Percentiles rank a stretch among this genome's conserved stretches.
Conservation (phyloP, 2,888 invertebrate genomes). For the Cheilosia urbana region DNA sequence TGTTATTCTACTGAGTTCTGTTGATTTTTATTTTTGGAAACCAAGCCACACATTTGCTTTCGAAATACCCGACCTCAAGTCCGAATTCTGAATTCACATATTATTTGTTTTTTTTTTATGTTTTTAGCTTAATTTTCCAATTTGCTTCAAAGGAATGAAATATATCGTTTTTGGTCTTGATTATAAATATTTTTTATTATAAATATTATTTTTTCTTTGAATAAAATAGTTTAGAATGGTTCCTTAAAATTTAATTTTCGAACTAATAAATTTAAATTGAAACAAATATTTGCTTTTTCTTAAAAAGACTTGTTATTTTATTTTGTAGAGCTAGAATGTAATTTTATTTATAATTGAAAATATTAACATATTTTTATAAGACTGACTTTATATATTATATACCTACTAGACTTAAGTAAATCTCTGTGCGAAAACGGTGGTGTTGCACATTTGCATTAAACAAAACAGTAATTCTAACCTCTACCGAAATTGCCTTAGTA, state of each 20-base stretch:
- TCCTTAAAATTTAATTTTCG: slow-evolving; percentile 44
- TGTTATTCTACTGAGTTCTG: neutral
- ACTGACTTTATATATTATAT: slow-evolving; percentile 26
- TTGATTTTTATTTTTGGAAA: neutral
- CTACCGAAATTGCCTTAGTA: slow-evolving; percentile 23
- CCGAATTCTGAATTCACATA: neutral
- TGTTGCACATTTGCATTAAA: slow-evolving; percentile 29
- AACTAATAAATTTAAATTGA: slow-evolving; percentile 11
- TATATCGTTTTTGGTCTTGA: slow-evolving; percentile 67
- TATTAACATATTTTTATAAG: slow-evolving; percentile 25
- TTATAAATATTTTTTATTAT: slow-evolving; percentile 35
- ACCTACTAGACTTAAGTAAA: slow-evolving; percentile 29
- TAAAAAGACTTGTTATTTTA: slow-evolving; percentile 20
- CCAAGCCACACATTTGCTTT: slow-evolving; percentile 39
- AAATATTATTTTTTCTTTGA: slow-evolving; percentile 1
- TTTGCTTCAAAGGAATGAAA: slow-evolving; percentile 71
- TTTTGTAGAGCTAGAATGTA: slow-evolving; percentile 70
- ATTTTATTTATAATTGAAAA: slow-evolving; percentile 49
- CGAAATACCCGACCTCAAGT: slow-evolving; percentile 12
- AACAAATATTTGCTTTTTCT: slow-evolving; percentile 55
- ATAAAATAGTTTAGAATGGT: slow-evolving; percentile 70
- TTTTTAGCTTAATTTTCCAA: slow-evolving; percentile 47
- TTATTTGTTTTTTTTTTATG: slow-evolving; percentile 9
- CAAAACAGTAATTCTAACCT: slow-evolving; percentile 38
- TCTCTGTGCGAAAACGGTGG: slow-evolving; percentile 30